phyloP scores from a whole-genome alignment of 2,888 invertebrate species.

The Drosophila cyrtoloma region DNA sequence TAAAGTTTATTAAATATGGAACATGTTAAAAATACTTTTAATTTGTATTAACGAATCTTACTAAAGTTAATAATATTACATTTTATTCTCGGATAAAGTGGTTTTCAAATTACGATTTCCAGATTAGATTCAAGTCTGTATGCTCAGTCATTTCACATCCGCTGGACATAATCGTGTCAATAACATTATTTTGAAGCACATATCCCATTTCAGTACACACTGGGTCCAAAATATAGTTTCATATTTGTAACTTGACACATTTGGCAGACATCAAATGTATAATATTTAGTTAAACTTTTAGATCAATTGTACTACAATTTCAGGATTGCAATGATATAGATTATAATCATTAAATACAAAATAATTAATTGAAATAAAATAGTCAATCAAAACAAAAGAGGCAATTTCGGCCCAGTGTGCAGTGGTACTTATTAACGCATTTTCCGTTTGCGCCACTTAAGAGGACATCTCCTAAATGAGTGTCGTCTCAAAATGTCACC shows the following conservation, averaged over 20 bases:
- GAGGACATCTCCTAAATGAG: not conserved
- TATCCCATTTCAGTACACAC: not conserved
- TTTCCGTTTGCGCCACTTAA: not conserved
- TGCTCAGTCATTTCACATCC: too few relatives aligned
- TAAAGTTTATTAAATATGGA: not conserved
- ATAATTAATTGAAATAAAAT: not conserved
- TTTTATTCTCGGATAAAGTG: not conserved
- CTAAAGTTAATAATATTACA: not conserved
- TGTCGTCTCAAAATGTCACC: conserved; percentile 3
- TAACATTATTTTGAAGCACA: too few relatives aligned
- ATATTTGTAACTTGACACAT: not conserved
- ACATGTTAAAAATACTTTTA: not conserved
- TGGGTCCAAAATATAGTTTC: not conserved
- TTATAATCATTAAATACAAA: not conserved
- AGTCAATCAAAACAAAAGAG: not conserved
- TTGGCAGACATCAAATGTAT: not conserved
- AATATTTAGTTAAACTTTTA: not conserved
- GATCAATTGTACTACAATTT: not conserved
- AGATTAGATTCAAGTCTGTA: not conserved
- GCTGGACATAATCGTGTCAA: not conserved
- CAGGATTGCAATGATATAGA: not conserved
- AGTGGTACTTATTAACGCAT: not conserved
- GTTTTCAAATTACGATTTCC: not conserved
- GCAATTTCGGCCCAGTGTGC: not conserved
- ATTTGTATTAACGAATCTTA: not conserved